Evolutionary conservation across 2,113 vertebrate genomes (phyloP).

Genomic region (Diadophis punctatus): DNA sequence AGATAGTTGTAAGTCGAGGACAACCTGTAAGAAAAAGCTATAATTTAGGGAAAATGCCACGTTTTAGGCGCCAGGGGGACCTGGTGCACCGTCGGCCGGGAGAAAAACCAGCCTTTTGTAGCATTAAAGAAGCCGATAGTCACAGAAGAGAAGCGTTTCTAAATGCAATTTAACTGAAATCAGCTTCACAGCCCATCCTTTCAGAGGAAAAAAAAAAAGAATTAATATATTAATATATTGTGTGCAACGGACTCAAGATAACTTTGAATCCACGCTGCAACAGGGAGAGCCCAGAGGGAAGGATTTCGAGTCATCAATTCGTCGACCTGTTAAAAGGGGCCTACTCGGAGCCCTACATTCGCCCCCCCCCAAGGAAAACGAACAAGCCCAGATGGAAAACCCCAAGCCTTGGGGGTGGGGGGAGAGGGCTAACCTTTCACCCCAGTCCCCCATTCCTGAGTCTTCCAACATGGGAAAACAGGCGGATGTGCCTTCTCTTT

Average conservation of each 20-base stretch:
- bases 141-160: not conserved
- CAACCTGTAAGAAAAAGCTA: not conserved
- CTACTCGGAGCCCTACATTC: not conserved
- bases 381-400: too few relatives aligned
- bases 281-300: not conserved
- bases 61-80: not conserved
- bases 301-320: not conserved
- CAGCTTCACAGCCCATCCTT: not conserved
- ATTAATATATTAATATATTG: not conserved
- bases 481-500: not conserved
- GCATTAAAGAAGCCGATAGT: not conserved
- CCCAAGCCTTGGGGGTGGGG: not conserved
- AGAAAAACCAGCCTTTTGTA: not conserved
- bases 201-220: not conserved
- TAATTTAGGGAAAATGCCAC: not conserved
- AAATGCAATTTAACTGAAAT: not conserved
- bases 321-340: not conserved
- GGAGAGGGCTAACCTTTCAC: too few relatives aligned
- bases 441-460: not conserved
- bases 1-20: not conserved
- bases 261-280: not conserved
- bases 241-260: not conserved
- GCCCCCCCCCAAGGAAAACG: too few relatives aligned
- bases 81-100: not conserved
- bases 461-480: not conserved